phyloP scores from a whole-genome alignment of 2,888 invertebrate species.

The Spicauda simplicius region DNA sequence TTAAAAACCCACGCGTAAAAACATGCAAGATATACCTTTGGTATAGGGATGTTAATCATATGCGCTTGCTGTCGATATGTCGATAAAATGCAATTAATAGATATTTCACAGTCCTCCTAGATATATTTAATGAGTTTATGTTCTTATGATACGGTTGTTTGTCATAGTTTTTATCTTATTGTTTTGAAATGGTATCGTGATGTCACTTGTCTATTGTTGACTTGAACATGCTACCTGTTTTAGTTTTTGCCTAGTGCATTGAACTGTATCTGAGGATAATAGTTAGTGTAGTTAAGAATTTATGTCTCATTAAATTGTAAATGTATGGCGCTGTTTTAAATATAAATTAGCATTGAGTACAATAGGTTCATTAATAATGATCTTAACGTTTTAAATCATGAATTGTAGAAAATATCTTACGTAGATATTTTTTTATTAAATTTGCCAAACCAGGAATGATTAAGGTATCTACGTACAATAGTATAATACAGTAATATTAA shows the following conservation, averaged over 20 bases:
- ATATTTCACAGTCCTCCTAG: constrained; percentile 3
- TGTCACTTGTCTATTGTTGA: constrained; percentile 21
- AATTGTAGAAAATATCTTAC: too few relatives aligned
- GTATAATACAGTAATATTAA: too few relatives aligned
- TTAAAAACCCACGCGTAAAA: constrained; percentile 39
- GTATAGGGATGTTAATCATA: constrained; percentile 26
- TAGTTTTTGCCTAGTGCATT: constrained; percentile 1
- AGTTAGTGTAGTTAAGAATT: neutral
- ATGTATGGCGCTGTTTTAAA: neutral
- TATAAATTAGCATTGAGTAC: too few relatives aligned
- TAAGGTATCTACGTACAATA: too few relatives aligned
- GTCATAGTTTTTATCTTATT: constrained; percentile 20
- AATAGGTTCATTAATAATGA: too few relatives aligned
- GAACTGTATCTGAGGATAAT: neutral
- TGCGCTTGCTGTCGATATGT: constrained; percentile 21
- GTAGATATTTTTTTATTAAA: too few relatives aligned
- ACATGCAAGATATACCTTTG: constrained; percentile 8
- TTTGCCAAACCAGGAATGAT: too few relatives aligned
- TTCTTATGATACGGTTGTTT: constrained; percentile 26
- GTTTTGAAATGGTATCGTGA: constrained; percentile 14
- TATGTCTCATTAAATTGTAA: neutral
- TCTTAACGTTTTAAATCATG: too few relatives aligned
- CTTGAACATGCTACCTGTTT: constrained; percentile 15
- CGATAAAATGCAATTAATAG: constrained; percentile 32
- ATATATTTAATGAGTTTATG: constrained; percentile 20